Evolutionary conservation across 2,797 vertebrate genomes (phyloP).

Genomic region (Platyrinchus mystaceus): DNA sequence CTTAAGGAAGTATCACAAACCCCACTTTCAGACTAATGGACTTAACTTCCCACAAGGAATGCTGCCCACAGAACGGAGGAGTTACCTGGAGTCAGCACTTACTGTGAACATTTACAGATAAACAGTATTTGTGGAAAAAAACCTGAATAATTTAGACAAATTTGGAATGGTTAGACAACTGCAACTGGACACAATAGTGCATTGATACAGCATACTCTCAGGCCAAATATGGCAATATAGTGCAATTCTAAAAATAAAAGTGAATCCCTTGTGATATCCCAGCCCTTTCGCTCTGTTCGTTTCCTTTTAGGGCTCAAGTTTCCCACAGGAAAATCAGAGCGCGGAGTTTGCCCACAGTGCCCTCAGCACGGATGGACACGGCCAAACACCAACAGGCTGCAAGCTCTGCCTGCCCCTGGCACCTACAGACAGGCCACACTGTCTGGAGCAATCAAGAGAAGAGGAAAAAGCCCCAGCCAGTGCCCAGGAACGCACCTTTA

Average conservation of each 20-base stretch:
- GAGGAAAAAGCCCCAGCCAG: background rate
- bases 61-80: background rate
- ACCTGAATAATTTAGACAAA: background rate
- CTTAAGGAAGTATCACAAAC: background rate
- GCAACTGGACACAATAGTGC: constrained; percentile 65
- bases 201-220: constrained; percentile 68
- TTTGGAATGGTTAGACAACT: constrained; percentile 2
- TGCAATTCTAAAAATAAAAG: constrained; percentile 81
- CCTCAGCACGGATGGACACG: constrained; percentile 54
- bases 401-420: constrained; percentile 1
- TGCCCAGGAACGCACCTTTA: background rate
- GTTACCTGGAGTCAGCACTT: background rate
- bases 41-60: background rate
- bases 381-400: background rate
- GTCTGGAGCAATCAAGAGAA: background rate
- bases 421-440: background rate
- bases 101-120: background rate
- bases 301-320: constrained; percentile 85
- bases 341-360: constrained; percentile 68
- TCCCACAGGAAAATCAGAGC: constrained; percentile 84
- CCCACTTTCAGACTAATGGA: background rate
- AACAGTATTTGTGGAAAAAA: background rate
- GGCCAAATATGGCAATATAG: constrained; percentile 83
- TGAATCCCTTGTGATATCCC: constrained; percentile 78
- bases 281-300: constrained; percentile 73